Base-by-base conservation (phyloP, 2,888 invertebrate genomes). In the Eilema depressum region DNA sequence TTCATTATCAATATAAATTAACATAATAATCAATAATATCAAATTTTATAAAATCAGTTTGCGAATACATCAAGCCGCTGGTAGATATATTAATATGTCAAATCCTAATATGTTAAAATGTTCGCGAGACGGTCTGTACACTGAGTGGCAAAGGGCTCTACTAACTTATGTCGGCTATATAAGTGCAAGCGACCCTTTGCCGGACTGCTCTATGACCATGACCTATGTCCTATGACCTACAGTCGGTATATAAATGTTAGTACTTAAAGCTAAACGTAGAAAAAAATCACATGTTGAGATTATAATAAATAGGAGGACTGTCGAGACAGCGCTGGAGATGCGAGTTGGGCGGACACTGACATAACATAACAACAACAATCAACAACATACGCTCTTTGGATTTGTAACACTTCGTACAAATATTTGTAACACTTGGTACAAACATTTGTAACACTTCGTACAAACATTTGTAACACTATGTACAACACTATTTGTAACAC, bases 251-350 rank as follows among this genome's bases (percentile, higher is more conserved):
- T 79, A 78, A 83, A 76, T 84, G 93, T 93, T 94, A 93, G 93
- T 93, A 87, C 93, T 94, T 94, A 92, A 75, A 78, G 78, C 92
- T 93, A 94, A 84, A 88, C 88, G 90, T 90, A 88, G 90, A 69
- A 86, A 71, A 86, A 92, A 93, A 94, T 94, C 94, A 94, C 94
- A 93, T 91, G 90, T 94, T 92, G 93, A 93, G 91, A 94, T 93
- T 91, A 93, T 81, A 90, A 92, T 92, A 93, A 91, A 91, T 93
- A 93, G 92, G 92, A 93, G 91, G 90, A 89, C 88, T 89, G 79
- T 87, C 88, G 93, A 92, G 94, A 92, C 92, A 86, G 91, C 93
- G 93, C 91, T 86, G 92, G 93, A 92, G 92, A 89, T 86, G 88
- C 92, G 91, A 89, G 90, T 84, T 86, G 93, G 92, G 91, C 92